phyloP scores from a whole-genome alignment of 37 sponge, comb jelly and placozoan species.

The Tethya wilhelma region DNA sequence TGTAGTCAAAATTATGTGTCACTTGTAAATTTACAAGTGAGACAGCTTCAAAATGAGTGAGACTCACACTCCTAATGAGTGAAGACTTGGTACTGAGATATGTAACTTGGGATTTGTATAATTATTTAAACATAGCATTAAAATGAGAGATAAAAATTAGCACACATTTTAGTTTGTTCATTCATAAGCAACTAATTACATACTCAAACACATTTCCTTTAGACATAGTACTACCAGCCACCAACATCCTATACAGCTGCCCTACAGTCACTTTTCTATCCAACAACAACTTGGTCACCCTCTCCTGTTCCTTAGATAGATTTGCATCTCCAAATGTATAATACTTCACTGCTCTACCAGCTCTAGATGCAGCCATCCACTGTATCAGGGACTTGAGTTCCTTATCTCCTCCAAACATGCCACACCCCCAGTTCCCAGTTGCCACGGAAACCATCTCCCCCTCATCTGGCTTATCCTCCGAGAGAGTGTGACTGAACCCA shows the following conservation, averaged over 20 bases:
- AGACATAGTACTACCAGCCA: neutral
- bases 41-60: no score
- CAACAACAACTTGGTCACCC: conserved; percentile 18
- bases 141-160: no score
- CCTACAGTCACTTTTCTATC: conserved; percentile 68
- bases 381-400: conserved; percentile 72
- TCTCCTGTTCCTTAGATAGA: conserved; percentile 33
- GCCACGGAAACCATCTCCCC: conserved; percentile 46
- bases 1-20: no score
- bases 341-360: conserved; percentile 51
- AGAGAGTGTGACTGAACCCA: conserved; percentile 40
- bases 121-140: no score
- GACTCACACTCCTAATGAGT: no score
- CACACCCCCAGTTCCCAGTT: conserved; percentile 91
- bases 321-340: conserved; percentile 59
- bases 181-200: no score
- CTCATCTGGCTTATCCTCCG: neutral
- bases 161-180: no score
- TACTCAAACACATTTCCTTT: neutral
- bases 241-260: conserved; percentile 42
- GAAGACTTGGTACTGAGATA: no score
- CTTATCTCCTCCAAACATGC: conserved; percentile 78
- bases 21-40: no score
- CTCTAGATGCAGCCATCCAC: conserved; percentile 72
- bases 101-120: no score